Percentiles rank a stretch among this genome's conserved stretches.
These are phyloP conservation scores for Hycleus phaleratus DNA, from an alignment of 1,140 invertebrate species.

Conservation along the genomic window DNA sequence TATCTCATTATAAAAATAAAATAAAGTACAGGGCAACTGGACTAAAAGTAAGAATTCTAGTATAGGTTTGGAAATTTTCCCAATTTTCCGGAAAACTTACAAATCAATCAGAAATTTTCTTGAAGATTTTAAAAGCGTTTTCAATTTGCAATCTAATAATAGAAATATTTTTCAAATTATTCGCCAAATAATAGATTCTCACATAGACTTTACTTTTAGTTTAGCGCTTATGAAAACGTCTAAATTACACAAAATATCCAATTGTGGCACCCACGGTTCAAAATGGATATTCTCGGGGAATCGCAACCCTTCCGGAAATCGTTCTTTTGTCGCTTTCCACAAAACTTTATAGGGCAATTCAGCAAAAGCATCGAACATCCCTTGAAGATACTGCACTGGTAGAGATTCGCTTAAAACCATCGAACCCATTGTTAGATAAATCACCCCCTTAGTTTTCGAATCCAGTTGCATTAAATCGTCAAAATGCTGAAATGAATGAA, in stretches of 20 bases:
- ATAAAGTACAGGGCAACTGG: too few species aligned
- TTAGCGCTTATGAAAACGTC: conserved; percentile 4
- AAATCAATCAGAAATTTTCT: too few species aligned
- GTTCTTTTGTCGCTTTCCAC: conserved; percentile 52
- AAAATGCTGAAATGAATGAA: conserved; percentile 29
- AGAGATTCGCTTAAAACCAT: conserved; percentile 38
- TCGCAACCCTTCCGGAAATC: conserved; percentile 28
- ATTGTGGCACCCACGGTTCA: conserved; percentile 62
- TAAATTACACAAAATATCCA: conserved; percentile 46
- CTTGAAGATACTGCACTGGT: conserved; percentile 30
- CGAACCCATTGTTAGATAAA: conserved; percentile 45
- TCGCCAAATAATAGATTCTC: conserved; percentile 32
- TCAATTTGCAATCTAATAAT: too few species aligned
- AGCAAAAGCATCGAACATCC: conserved; percentile 47
- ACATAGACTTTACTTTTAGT: too few species aligned
- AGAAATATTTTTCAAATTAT: too few species aligned
- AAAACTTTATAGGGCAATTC: conserved; percentile 53
- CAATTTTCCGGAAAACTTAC: too few species aligned
- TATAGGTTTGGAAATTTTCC: too few species aligned
- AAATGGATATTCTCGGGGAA: conserved; percentile 52
- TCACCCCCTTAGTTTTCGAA: conserved; percentile 34
- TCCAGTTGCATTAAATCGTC: conserved; percentile 23
- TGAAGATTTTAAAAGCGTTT: too few species aligned
- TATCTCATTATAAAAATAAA: too few species aligned
- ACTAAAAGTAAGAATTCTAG: too few species aligned